These are phyloP conservation scores for Lepidothrix coronata DNA, from an alignment of 2,113 vertebrate genomes.

Conservation along the genomic window DNA sequence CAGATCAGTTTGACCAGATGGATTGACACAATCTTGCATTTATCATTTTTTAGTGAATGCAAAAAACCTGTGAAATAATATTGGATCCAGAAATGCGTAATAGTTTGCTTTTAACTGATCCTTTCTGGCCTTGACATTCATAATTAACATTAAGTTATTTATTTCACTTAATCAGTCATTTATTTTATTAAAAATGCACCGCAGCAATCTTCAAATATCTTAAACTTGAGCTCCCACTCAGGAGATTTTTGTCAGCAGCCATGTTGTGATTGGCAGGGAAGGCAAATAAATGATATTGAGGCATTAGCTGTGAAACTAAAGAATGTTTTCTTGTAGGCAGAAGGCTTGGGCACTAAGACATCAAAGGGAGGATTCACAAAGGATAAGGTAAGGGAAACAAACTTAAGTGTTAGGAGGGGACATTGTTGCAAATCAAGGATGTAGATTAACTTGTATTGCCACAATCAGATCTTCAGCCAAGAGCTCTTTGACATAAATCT, in stretches of 20 bases:
- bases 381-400: slow-evolving; percentile 79
- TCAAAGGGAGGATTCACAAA: slow-evolving; percentile 82
- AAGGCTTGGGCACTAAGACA: slow-evolving; percentile 66
- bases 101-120: neutral
- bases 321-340: slow-evolving; percentile 70
- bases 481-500: neutral
- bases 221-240: neutral
- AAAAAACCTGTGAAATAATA: neutral
- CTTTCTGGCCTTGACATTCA: neutral
- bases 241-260: neutral
- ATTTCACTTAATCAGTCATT: neutral
- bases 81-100: neutral
- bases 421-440: neutral
- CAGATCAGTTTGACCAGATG: neutral
- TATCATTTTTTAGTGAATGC: neutral
- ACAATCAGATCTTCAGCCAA: neutral
- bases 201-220: neutral
- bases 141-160: neutral
- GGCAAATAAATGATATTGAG: neutral
- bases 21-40: neutral
- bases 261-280: neutral
- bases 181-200: neutral
- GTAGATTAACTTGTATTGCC: neutral
- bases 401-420: neutral
- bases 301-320: neutral